phyloP scores from a whole-genome alignment of 2,888 invertebrate genomes.

The Rhogogaster chlorosoma region DNA sequence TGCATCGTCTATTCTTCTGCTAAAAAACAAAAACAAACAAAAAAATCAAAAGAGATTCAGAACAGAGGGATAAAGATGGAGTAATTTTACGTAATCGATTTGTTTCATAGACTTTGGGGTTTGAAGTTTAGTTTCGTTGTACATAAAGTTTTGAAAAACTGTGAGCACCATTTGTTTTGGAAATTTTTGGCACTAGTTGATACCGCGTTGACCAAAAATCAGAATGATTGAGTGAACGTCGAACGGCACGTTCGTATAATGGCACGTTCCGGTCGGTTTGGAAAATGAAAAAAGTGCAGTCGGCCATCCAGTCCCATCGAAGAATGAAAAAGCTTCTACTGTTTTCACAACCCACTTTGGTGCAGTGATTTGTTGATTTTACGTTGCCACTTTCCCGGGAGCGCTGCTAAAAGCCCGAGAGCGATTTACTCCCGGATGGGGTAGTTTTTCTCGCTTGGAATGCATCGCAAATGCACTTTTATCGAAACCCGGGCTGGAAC shows the following conservation, averaged over 20 bases:
- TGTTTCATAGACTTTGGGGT: not conserved
- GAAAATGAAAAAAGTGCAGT: not conserved
- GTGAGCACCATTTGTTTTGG: not conserved
- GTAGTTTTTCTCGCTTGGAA: slow-evolving; percentile 41
- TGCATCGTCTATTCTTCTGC: not conserved
- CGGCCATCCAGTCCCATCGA: not conserved
- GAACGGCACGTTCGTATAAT: not conserved
- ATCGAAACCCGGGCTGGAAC: slow-evolving; percentile 4
- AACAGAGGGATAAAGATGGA: not conserved
- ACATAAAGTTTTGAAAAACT: not conserved
- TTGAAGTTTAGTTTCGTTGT: not conserved
- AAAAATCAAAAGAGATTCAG: not conserved
- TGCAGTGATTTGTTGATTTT: slow-evolving; percentile 51
- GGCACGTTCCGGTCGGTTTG: slow-evolving; percentile 18
- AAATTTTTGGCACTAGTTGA: not conserved
- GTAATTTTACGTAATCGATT: not conserved
- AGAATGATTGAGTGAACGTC: slow-evolving; percentile 18
- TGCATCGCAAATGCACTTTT: slow-evolving; percentile 49
- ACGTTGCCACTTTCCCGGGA: slow-evolving; percentile 38
- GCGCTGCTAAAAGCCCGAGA: slow-evolving; percentile 29
- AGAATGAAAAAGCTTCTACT: slow-evolving; percentile 44
- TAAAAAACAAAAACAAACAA: not conserved
- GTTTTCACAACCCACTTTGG: slow-evolving; percentile 47
- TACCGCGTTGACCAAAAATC: not conserved
- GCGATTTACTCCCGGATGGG: slow-evolving; percentile 45